phyloP scores from a whole-genome alignment of 2,888 invertebrate species.

The Lasioglossum leucozonium region DNA sequence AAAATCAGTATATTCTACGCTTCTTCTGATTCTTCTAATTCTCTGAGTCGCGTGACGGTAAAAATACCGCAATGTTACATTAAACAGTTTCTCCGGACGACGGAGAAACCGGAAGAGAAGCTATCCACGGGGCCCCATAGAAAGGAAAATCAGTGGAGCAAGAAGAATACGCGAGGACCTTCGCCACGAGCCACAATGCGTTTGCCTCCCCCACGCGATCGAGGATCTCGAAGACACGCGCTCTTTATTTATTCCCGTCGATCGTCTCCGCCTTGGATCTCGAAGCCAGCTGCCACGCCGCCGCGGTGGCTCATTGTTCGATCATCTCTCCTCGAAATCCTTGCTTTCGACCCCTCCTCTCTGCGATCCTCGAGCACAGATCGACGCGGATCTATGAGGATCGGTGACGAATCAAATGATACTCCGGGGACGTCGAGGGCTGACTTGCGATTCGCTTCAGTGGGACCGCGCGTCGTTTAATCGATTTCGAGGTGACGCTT shows the following conservation, averaged over 20 bases:
- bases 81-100: not conserved
- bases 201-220: slow-evolving; percentile 50
- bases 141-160: slow-evolving; percentile 48
- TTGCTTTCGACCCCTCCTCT: slow-evolving; percentile 30
- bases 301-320: slow-evolving; percentile 55
- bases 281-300: slow-evolving; percentile 63
- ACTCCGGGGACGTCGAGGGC: slow-evolving; percentile 50
- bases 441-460: slow-evolving; percentile 61
- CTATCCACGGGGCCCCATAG: slow-evolving; percentile 12
- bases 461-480: slow-evolving; percentile 33
- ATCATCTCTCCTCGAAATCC: slow-evolving; percentile 54
- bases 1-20: not conserved
- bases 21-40: not conserved
- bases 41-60: not conserved
- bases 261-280: slow-evolving; percentile 61
- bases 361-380: slow-evolving; percentile 40
- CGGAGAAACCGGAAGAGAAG: slow-evolving; percentile 21
- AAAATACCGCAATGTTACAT: not conserved
- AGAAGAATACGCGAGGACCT: slow-evolving; percentile 50
- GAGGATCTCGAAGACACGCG: slow-evolving; percentile 68
- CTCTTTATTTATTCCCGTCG: slow-evolving; percentile 77
- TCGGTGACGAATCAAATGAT: slow-evolving; percentile 66
- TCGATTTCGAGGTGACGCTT: slow-evolving; percentile 30
- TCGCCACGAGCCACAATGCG: slow-evolving; percentile 73
- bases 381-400: slow-evolving; percentile 47